Evolutionary conservation across 2,797 vertebrate genomes (phyloP), one percentile per base, ranked within the genome.

Genomic region (Esox masquinongy): DNA sequence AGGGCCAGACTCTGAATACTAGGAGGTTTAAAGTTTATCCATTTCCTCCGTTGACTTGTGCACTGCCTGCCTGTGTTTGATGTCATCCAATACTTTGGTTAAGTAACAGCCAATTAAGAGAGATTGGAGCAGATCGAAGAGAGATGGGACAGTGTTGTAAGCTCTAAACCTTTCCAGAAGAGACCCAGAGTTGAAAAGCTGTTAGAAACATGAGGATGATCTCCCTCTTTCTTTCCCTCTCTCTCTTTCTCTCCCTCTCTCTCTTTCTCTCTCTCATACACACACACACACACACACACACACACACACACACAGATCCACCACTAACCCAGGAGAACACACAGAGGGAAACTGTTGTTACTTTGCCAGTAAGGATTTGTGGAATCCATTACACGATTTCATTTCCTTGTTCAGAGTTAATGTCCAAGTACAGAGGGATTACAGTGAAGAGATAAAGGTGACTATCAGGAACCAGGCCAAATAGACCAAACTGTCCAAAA

Each of bases 291-390:
- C 47, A 49, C 49, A 50, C 49, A 50, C 49, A 50, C 49, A 50
- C 49, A 50, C 49, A 50, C 49, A 50, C 49, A 50, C 16, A 17
- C 49, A 50, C 16, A 5, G 14, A 5, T 50, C 49, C 17, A 51
- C 15, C 4, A 15, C 15, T 16, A 51, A 14, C 49, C 49, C 49
- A 5, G 17, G 87, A 90, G 39, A 89, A 90, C 86, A 90, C 86
- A 88, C 83, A 90, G 92, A 92, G 91, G 89, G 87, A 79, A 86
- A 79, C 86, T 91, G 92, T 93, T 93, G 93, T 94, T 91, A 84
- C 91, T 4, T 77, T 87, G 90, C 91, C 90, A 91, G 89, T 74
- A 91, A 84, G 90, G 93, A 92, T 93, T 93, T 90, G 91, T 91
- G 86, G 90, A 91, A 92, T 91, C 88, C 89, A 90, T 88, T 82